Base-by-base conservation (phyloP, 2,888 invertebrate species). In the Halictus quadricinctus region DNA sequence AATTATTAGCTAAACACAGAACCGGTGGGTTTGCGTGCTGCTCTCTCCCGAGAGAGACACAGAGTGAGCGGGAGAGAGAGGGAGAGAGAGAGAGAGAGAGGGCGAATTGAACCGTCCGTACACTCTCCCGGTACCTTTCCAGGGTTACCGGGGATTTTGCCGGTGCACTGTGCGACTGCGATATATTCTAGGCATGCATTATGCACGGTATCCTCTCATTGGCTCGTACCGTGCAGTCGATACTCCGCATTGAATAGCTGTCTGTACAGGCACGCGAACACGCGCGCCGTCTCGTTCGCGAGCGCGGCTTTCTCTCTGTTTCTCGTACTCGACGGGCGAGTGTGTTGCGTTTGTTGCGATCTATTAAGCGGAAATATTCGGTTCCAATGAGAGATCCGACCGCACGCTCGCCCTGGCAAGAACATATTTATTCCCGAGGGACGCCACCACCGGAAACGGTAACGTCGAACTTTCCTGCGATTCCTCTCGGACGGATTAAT, bases 181-280 rank as follows among this genome's bases (percentile, higher is more conserved):
- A 91, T 91, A 90, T 88, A 92, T 89, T 88, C 91, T 90, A 89
- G 90, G 87, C 88, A 91, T 92, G 90, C 91, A 92, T 92, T 92
- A 92, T 92, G 92, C 91, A 92, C 89, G 89, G 90, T 82, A 90
- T 85, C 88, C 89, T 92, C 92, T 92, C 91, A 92, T 92, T 92
- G 92, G 91, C 89, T 87, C 88, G 90, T 84, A 82, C 79, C 89
- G 36, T 87, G 92, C 89, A 91, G 90, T 89, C 91, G 90, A 91
- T 92, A 92, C 87, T 88, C 89, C 86, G 90, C 89, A 92, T 90
- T 91, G 84, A 91, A 92, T 92, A 87, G 87, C 83, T 90, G 88
- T 90, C 90, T 91, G 90, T 88, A 89, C 87, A 89, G 89, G 85
- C 58, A 64, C 25, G 72, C 64, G 83, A 80, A 83, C 86, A 76